Conservation (phyloP, 2,113 vertebrate genomes). For the Cynoglossus semilaevis region DNA sequence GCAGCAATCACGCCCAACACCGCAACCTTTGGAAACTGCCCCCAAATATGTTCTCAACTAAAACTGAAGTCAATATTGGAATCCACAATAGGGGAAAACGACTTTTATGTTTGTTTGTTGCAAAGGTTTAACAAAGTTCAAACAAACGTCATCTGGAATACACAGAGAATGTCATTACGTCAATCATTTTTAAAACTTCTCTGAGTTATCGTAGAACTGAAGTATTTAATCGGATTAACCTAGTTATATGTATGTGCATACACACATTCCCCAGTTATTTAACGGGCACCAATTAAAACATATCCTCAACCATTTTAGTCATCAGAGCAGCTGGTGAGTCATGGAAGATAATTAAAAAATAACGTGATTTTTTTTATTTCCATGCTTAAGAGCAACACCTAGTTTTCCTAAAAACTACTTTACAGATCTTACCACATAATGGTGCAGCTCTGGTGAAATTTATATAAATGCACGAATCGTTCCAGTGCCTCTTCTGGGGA, state of each 20-base stretch:
- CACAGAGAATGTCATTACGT: neutral
- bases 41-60: constrained; percentile 8
- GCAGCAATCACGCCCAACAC: constrained; percentile 17
- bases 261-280: neutral
- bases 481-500: constrained; percentile 10
- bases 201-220: too few relatives aligned
- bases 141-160: neutral
- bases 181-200: too few relatives aligned
- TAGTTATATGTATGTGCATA: too few relatives aligned
- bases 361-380: too few relatives aligned
- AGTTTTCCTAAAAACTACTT: neutral
- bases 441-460: constrained; percentile 1
- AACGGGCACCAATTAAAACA: neutral
- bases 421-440: constrained; percentile 32
- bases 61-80: constrained; percentile 6
- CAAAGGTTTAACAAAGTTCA: neutral
- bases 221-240: too few relatives aligned
- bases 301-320: too few relatives aligned
- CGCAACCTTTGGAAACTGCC: constrained; percentile 6
- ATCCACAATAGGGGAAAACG: constrained; percentile 20
- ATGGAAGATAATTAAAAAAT: too few relatives aligned
- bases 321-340: neutral
- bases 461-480: neutral
- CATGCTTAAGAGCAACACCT: too few relatives aligned
- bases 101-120: too few relatives aligned